phyloP scores from a whole-genome alignment of 1,140 invertebrate genomes.

The Aphidius gifuensis region DNA sequence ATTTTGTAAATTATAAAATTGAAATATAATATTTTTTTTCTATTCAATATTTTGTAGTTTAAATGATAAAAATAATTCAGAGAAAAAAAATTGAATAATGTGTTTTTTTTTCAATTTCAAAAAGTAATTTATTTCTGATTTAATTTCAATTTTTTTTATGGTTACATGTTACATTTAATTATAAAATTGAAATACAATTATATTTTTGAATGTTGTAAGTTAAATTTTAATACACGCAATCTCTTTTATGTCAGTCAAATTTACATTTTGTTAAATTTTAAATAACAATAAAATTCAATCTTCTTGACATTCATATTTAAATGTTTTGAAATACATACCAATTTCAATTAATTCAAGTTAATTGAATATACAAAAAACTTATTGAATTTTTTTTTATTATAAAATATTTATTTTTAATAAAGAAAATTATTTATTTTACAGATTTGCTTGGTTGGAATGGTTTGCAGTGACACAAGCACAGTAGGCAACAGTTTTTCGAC shows the following conservation, averaged over 20 bases:
- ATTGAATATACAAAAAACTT: background rate
- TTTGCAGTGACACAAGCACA: conserved; percentile 47
- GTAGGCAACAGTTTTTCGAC: conserved; percentile 41
- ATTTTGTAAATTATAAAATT: too few relatives aligned
- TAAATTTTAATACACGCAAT: conserved; percentile 20
- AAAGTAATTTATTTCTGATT: too few relatives aligned
- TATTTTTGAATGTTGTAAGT: conserved; percentile 20
- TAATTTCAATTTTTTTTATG: too few relatives aligned
- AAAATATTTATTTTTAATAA: background rate
- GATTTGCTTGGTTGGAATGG: conserved; percentile 45
- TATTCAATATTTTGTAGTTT: too few relatives aligned
- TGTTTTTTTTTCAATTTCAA: too few relatives aligned
- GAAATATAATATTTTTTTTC: too few relatives aligned
- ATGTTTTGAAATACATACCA: background rate
- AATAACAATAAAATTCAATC: conserved; percentile 23
- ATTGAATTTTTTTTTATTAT: background rate
- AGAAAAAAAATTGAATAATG: too few relatives aligned
- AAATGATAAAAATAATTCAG: too few relatives aligned
- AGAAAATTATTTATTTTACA: conserved; percentile 30
- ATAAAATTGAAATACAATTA: conserved; percentile 7
- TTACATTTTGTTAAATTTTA: conserved; percentile 9
- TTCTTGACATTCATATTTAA: conserved; percentile 18
- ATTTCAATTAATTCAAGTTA: background rate
- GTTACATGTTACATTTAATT: too few relatives aligned
- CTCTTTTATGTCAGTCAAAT: conserved; percentile 18